These are phyloP conservation scores for Pogonus chalceus DNA, from an alignment of 1,140 invertebrate genomes.

Conservation along the genomic window DNA sequence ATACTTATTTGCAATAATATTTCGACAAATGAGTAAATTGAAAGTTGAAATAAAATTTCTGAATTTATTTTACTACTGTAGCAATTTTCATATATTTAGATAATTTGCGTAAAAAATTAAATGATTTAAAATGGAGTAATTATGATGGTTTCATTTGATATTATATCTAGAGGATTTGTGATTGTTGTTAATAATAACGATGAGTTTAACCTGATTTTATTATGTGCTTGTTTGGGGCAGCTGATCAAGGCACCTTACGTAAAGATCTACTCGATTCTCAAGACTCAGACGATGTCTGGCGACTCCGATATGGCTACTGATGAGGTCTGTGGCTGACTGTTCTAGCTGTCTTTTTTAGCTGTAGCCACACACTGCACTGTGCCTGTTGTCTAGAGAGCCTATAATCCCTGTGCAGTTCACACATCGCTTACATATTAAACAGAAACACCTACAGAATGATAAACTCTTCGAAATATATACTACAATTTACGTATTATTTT, in stretches of 20 bases:
- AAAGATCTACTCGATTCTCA: constrained; percentile 90
- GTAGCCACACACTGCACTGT: constrained; percentile 1
- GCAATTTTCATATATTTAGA: too few species aligned
- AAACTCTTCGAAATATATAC: too few species aligned
- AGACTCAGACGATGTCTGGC: constrained; percentile 77
- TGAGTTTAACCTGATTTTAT: constrained; percentile 17
- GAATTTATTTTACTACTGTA: too few species aligned
- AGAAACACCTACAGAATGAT: too few species aligned
- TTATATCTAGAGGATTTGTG: too few species aligned
- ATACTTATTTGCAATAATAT: too few species aligned
- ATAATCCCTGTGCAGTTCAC: not conserved
- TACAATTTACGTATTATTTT: too few species aligned
- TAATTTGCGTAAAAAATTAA: too few species aligned
- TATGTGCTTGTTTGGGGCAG: constrained; percentile 43
- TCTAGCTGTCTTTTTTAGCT: not conserved
- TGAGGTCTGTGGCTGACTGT: constrained; percentile 28
- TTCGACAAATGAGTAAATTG: too few species aligned
- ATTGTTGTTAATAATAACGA: constrained; percentile 10
- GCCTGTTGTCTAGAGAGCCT: constrained; percentile 1
- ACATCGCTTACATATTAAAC: not conserved
- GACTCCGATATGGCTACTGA: constrained; percentile 56
- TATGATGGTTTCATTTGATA: too few species aligned
- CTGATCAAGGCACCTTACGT: constrained; percentile 90
- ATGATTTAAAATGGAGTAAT: too few species aligned
- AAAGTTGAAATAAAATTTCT: too few species aligned